phyloP scores from a whole-genome alignment of 2,113 vertebrate species.

The Daboia siamensis region DNA sequence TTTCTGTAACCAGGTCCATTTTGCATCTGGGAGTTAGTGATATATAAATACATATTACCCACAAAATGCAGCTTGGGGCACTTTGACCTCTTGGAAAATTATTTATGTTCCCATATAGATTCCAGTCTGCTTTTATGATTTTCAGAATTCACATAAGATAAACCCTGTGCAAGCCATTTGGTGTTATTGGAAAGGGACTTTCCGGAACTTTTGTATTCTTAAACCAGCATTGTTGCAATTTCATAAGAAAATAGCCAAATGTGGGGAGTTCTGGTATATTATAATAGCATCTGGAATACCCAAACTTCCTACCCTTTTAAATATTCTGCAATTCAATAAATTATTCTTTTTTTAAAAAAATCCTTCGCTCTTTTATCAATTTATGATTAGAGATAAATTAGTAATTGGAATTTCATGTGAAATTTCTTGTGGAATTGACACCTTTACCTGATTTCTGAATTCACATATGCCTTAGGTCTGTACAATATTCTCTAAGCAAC shows the following conservation, averaged over 20 bases:
- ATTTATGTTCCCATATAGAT: slow-evolving; percentile 1
- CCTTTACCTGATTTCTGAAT: background rate
- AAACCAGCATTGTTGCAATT: background rate
- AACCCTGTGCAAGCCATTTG: background rate
- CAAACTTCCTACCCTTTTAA: background rate
- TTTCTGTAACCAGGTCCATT: background rate
- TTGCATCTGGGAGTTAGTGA: background rate
- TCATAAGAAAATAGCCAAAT: background rate
- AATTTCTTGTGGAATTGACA: background rate
- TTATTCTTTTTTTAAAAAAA: background rate
- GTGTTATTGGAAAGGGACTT: background rate
- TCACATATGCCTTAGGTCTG: background rate
- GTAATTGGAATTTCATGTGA: background rate
- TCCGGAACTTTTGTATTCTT: background rate
- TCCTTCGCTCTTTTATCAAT: background rate
- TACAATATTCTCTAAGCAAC: background rate
- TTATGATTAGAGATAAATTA: background rate
- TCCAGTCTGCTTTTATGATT: background rate
- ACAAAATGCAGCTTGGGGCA: background rate
- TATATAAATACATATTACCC: background rate
- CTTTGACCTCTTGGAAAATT: background rate
- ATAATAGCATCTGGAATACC: background rate
- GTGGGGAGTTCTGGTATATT: too few species aligned
- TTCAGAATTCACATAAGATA: background rate
- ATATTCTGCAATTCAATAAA: background rate